These are phyloP conservation scores for Dasyornis broadbenti DNA, from an alignment of 2,113 vertebrate species.

Conservation along the genomic window DNA sequence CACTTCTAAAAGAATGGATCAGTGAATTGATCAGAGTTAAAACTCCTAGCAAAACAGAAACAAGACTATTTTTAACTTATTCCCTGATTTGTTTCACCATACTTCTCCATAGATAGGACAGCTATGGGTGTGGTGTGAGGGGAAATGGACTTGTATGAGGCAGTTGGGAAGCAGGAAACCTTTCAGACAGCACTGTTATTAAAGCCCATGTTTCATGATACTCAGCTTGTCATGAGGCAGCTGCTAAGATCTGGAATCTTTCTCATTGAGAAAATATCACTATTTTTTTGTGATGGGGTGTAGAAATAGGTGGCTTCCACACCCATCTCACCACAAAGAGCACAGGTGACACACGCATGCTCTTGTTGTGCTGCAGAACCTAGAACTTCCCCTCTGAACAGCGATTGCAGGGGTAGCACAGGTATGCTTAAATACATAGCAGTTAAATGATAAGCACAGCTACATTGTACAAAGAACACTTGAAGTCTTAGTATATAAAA, in stretches of 20 bases:
- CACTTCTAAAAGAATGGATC: neutral
- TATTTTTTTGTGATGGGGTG: neutral
- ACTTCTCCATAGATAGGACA: neutral
- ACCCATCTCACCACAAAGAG: neutral
- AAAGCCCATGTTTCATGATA: neutral
- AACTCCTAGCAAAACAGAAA: neutral
- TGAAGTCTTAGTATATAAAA: neutral
- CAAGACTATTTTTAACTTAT: neutral
- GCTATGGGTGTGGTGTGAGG: neutral
- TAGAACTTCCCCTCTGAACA: neutral
- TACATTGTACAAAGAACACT: neutral
- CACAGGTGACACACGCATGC: neutral
- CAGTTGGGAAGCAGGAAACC: neutral
- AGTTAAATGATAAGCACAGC: neutral
- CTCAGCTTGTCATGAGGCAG: neutral
- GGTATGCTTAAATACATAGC: neutral
- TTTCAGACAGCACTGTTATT: neutral
- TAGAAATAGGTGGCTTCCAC: neutral
- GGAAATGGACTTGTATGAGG: neutral
- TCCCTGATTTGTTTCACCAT: accelerated
- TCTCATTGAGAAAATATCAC: neutral
- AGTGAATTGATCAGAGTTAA: neutral
- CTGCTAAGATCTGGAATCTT: neutral
- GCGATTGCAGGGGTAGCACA: accelerated
- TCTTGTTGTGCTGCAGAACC: neutral